Percentiles rank a stretch among this genome's conserved stretches.
These are phyloP conservation scores for Ptilodon capucinus DNA, from an alignment of 2,888 invertebrate genomes.

Conservation along the genomic window DNA sequence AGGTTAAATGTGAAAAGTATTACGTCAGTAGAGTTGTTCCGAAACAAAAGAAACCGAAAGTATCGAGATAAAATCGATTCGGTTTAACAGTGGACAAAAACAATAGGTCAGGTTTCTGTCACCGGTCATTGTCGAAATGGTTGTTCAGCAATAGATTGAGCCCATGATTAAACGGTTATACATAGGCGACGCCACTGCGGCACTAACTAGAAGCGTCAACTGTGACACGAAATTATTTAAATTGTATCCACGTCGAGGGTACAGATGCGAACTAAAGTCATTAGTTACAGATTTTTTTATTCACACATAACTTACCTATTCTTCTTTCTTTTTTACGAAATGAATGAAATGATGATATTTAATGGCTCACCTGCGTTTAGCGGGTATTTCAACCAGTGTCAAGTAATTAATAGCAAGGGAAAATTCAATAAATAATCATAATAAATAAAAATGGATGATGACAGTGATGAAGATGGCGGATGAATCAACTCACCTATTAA, in stretches of 20 bases:
- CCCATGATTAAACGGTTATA: too few relatives aligned
- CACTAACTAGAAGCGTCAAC: conserved; percentile 50
- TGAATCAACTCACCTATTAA: too few relatives aligned
- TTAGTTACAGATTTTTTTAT: too few relatives aligned
- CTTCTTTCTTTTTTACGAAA: too few relatives aligned
- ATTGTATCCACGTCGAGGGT: conserved; percentile 28
- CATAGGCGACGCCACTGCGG: conserved; percentile 10
- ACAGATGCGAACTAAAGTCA: conserved; percentile 31
- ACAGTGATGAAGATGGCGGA: too few relatives aligned
- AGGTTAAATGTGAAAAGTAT: conserved; percentile 11
- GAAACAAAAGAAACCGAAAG: conserved; percentile 29
- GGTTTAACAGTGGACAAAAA: conserved; percentile 14
- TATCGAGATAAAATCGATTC: conserved; percentile 21
- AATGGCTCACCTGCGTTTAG: too few relatives aligned
- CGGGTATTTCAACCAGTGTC: too few relatives aligned
- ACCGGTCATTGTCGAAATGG: conserved; percentile 14
- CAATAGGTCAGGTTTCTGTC: conserved; percentile 20
- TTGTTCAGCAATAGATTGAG: conserved; percentile 14
- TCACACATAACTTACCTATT: too few relatives aligned
- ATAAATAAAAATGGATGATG: too few relatives aligned
- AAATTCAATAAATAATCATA: too few relatives aligned
- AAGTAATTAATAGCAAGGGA: too few relatives aligned
- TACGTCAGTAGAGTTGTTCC: conserved; percentile 15
- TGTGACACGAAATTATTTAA: conserved; percentile 48
- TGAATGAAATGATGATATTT: too few relatives aligned